Evolutionary conservation across 2,797 vertebrate species (phyloP), one percentile per base, ranked within the genome.

Genomic region (Micropoecilia bifurca): DNA sequence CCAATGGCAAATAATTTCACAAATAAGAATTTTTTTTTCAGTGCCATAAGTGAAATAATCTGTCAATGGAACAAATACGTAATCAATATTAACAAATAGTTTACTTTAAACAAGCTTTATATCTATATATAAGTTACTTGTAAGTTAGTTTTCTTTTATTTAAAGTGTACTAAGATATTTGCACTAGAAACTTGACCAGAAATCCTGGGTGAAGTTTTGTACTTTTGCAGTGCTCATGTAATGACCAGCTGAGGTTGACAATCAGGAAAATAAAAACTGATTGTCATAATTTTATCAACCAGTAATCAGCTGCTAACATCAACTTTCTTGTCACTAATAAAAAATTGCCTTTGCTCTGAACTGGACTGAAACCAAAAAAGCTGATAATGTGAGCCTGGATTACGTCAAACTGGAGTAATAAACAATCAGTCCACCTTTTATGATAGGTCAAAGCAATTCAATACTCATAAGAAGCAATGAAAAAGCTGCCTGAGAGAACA

Each of bases 351-450:
- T 55, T 78, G 48, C 41, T 72, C 22, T 16, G 20, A 66, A 47
- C 30, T 46, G 8, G 10, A 72, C 12, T 10, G 14, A 28, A 69
- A 53, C 22, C 14, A 69, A 13, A 73, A 61, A 61, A 78, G 10
- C 22, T 72, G 39, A 78, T 78, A 71, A 57, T n/a, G 2, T 25
- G 33, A 50, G 25, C 39, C n/a, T 59, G n/a, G 59, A 45, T 55
- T 59, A 45, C 33, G 25, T 9, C 39, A 41, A 18, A 3, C 0
- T 59, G 25, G 39, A 22, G n/a, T 45, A 75, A 57, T 75, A 61
- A 75, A 75, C 41, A 75, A 30, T 59, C 36, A 59, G 16, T 22
- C 50, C 36, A 8, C 8, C 14, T 57, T 39, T 59, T 45, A 28
- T 39, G 33, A 16, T 39, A n/a, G 72, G 12, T 41, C 20, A 74